Percentiles rank a stretch among this genome's conserved stretches.
These are phyloP conservation scores for Lamprotornis superbus DNA, from an alignment of 2,113 vertebrate species.

Conservation along the genomic window DNA sequence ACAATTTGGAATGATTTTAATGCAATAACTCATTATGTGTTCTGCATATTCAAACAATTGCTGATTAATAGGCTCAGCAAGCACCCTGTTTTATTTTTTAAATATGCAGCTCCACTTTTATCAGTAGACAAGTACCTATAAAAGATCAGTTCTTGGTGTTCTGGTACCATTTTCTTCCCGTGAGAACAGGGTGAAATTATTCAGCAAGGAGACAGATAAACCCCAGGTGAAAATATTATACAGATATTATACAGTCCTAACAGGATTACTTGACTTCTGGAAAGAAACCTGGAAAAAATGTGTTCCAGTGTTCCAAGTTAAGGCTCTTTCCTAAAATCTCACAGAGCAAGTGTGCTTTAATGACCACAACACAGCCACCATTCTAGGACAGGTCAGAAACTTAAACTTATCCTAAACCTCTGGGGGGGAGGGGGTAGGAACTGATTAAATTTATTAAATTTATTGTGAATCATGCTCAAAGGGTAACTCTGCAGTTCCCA, in stretches of 20 bases:
- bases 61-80: neutral
- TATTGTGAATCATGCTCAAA: neutral
- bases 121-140: neutral
- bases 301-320: neutral
- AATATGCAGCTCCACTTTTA: neutral
- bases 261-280: neutral
- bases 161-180: neutral
- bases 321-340: neutral
- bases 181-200: neutral
- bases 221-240: neutral
- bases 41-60: neutral
- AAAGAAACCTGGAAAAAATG: neutral
- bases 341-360: neutral
- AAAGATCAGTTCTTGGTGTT: neutral
- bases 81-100: neutral
- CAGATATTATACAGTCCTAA: neutral
- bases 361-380: accelerated
- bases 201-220: neutral
- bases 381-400: neutral
- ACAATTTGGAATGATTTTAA: neutral
- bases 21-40: neutral
- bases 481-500: neutral
- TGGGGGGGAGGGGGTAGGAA: neutral
- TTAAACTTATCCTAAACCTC: neutral
- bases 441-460: neutral